A percentile compares a stretch with the other conserved stretches of the same genome.
Conservation (phyloP, 2,888 invertebrate species). For the Agrilus mali region DNA sequence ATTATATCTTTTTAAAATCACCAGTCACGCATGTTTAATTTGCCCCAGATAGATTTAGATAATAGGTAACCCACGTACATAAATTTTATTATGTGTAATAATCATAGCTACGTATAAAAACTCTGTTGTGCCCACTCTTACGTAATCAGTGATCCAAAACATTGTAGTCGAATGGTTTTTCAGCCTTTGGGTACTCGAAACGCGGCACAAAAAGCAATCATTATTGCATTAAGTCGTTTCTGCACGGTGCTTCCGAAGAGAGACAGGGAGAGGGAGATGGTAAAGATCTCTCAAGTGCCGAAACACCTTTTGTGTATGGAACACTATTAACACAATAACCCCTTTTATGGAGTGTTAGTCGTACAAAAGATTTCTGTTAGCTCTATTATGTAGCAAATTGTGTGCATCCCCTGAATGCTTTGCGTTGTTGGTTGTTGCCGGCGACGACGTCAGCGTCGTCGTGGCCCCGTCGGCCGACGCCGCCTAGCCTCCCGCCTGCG, state of each 20-base stretch:
- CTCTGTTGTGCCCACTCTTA: no score
- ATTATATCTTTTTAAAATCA: no score
- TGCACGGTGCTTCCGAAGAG: no score
- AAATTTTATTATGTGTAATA: no score
- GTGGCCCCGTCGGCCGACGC: constrained; percentile 14
- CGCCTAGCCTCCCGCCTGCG: constrained; percentile 13
- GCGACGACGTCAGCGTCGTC: constrained; percentile 2
- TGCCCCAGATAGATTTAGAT: no score
- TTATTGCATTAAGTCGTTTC: constrained; percentile 18
- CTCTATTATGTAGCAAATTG: constrained; percentile 32
- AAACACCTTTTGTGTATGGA: constrained; percentile 27
- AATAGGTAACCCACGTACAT: no score
- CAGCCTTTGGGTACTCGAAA: background rate
- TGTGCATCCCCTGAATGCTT: constrained; percentile 12
- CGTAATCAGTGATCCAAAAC: no score
- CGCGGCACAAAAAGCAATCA: constrained; percentile 18
- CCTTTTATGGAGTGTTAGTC: constrained; percentile 22
- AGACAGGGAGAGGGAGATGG: background rate
- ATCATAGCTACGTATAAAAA: no score
- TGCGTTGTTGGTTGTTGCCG: constrained; percentile 26
- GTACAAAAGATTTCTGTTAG: constrained; percentile 28
- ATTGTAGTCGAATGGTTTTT: no score
- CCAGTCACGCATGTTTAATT: no score
- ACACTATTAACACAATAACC: constrained; percentile 28
- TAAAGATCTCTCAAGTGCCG: constrained; percentile 25